A percentile compares a stretch with the other conserved stretches of the same genome.
Evolutionary conservation across 2,113 vertebrate genomes (phyloP).

Genomic region (Microcebus jonahi): DNA sequence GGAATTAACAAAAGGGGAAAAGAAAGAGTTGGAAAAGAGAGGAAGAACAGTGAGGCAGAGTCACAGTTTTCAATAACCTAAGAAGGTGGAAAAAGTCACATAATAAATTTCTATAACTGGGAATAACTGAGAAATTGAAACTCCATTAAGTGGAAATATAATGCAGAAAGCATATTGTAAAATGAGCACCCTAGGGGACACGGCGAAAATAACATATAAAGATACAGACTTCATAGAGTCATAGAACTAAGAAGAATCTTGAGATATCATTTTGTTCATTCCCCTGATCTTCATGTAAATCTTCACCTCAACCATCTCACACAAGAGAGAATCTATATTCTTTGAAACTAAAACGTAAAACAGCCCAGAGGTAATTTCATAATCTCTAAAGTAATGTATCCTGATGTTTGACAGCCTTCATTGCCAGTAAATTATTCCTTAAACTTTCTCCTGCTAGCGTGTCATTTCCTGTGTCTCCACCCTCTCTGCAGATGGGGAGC

Average conservation of each 20-base stretch:
- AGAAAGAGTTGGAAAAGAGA: neutral
- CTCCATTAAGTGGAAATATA: slow-evolving; percentile 6
- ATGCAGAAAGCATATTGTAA: slow-evolving; percentile 44
- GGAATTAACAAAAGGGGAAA: slow-evolving; percentile 10
- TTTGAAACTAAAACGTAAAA: slow-evolving; percentile 62
- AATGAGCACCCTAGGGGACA: neutral
- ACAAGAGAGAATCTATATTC: slow-evolving; percentile 11
- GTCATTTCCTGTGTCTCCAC: slow-evolving; percentile 57
- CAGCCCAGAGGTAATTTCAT: slow-evolving; percentile 28
- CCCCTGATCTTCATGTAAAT: neutral
- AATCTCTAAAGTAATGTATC: slow-evolving; percentile 41
- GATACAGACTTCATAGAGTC: neutral
- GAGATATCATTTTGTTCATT: slow-evolving; percentile 23
- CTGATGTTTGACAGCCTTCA: slow-evolving; percentile 53
- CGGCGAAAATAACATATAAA: slow-evolving; percentile 11
- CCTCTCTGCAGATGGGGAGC: slow-evolving; percentile 61
- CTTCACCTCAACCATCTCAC: slow-evolving; percentile 18
- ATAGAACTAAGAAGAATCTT: slow-evolving; percentile 31
- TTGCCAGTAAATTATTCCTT: slow-evolving; percentile 54
- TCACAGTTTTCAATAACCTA: neutral
- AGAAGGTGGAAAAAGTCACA: neutral
- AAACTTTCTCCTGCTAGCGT: slow-evolving; percentile 50
- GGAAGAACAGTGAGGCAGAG: neutral
- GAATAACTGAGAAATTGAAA: slow-evolving; percentile 55
- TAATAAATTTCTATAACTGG: slow-evolving; percentile 33